Percentiles rank a stretch among this genome's conserved stretches.
Evolutionary conservation across 1,140 invertebrate genomes (phyloP).

Genomic region (Varroa destructor): DNA sequence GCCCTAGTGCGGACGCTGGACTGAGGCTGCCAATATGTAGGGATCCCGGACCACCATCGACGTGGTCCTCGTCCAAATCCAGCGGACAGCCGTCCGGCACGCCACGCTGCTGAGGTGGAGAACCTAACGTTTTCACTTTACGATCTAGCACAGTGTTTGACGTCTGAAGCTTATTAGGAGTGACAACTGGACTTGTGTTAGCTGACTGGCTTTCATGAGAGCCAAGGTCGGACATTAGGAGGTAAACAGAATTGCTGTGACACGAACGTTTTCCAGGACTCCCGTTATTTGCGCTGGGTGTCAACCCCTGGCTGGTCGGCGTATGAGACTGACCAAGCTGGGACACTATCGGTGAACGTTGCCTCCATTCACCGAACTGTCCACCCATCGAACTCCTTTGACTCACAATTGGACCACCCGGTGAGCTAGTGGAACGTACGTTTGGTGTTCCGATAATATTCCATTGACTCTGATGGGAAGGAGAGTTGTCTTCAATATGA

Average conservation of each 20-base stretch:
- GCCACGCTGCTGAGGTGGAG: constrained; percentile 48
- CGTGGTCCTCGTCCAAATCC: constrained; percentile 45
- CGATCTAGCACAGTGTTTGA: too few relatives aligned
- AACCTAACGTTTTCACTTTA: background rate
- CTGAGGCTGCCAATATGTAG: too few relatives aligned
- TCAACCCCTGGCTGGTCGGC: constrained; percentile 4
- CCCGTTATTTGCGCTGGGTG: background rate
- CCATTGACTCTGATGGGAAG: background rate
- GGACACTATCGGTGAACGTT: too few relatives aligned
- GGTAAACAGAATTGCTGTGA: constrained; percentile 33
- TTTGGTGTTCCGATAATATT: constrained; percentile 15
- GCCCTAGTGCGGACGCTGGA: too few relatives aligned
- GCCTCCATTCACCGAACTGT: too few relatives aligned
- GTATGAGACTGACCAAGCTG: background rate
- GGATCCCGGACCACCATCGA: too few relatives aligned
- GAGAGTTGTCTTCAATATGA: constrained; percentile 15
- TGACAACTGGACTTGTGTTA: too few relatives aligned
- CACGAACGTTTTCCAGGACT: constrained; percentile 24
- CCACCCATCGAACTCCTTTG: too few relatives aligned
- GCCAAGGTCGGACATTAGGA: constrained; percentile 32
- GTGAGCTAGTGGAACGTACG: background rate
- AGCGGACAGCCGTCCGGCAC: constrained; percentile 66
- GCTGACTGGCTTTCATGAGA: too few relatives aligned
- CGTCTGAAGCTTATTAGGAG: too few relatives aligned
- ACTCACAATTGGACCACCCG: background rate